Percentiles rank a stretch among this genome's conserved stretches.
Evolutionary conservation across 2,888 invertebrate genomes (phyloP).

Genomic region (Phragmatobia fuliginosa): DNA sequence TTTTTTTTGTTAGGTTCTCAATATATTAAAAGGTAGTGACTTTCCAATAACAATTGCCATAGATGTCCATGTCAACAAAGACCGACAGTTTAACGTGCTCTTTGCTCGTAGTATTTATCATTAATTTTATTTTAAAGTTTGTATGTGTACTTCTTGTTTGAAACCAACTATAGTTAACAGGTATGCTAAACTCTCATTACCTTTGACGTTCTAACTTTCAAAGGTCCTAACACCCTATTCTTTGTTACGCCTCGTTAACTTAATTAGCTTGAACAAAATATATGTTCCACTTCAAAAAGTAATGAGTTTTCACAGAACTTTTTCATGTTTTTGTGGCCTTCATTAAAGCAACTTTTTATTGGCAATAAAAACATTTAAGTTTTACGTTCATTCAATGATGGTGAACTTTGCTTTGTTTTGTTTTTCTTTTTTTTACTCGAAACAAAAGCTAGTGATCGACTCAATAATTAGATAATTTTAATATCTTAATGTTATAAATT

Average conservation of each 20-base stretch:
- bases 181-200: constrained; percentile 8
- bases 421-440: no score
- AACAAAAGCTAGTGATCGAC: no score
- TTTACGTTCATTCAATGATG: constrained; percentile 3
- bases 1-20: background rate
- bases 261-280: constrained; percentile 23
- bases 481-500: no score
- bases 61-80: background rate
- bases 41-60: background rate
- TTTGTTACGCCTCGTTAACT: constrained; percentile 3
- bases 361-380: constrained; percentile 2
- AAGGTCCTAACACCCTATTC: constrained; percentile 1
- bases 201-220: constrained; percentile 6
- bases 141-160: background rate
- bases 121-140: no score
- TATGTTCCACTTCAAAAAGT: constrained; percentile 15
- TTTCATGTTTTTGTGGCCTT: constrained; percentile 11
- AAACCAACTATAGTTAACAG: constrained; percentile 10
- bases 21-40: no score
- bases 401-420: background rate
- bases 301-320: constrained; percentile 23
- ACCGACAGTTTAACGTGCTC: no score
- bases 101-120: no score
- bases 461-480: no score
- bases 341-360: background rate